A percentile compares a stretch with the other conserved stretches of the same genome.
Conservation (phyloP, 2,888 invertebrate species). For the Aelia acuminata region DNA sequence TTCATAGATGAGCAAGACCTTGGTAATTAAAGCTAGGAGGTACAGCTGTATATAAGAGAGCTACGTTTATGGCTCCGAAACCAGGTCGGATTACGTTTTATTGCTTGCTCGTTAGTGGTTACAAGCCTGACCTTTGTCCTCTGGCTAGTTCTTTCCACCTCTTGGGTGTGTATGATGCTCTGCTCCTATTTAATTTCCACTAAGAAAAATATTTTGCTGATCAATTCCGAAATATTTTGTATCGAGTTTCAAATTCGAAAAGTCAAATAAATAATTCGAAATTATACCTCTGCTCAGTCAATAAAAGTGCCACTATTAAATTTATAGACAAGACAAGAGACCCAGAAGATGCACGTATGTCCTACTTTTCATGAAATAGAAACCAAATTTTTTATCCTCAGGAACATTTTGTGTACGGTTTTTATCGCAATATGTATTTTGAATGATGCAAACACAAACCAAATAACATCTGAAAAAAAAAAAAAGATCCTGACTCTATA, state of each 20-base stretch:
- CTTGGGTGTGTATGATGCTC: neutral
- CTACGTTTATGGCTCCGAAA: constrained; percentile 37
- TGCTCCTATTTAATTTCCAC: neutral
- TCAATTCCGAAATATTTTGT: neutral
- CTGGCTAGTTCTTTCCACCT: neutral
- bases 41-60: constrained; percentile 24
- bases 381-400: no score
- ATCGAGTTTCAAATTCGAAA: no score
- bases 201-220: neutral
- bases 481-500: no score
- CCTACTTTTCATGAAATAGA: no score
- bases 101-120: constrained; percentile 49
- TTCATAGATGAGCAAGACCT: neutral
- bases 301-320: no score
- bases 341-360: no score
- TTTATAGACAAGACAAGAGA: no score
- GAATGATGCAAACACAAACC: no score
- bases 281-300: no score
- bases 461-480: no score
- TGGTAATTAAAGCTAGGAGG: constrained; percentile 42
- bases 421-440: no score
- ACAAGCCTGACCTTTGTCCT: constrained; percentile 32
- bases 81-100: constrained; percentile 52
- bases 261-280: neutral
- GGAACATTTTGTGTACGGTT: no score